A percentile compares a stretch with the other conserved stretches of the same genome.
phyloP scores from a whole-genome alignment of 2,797 vertebrate genomes.

The Aviceda cuculoides region DNA sequence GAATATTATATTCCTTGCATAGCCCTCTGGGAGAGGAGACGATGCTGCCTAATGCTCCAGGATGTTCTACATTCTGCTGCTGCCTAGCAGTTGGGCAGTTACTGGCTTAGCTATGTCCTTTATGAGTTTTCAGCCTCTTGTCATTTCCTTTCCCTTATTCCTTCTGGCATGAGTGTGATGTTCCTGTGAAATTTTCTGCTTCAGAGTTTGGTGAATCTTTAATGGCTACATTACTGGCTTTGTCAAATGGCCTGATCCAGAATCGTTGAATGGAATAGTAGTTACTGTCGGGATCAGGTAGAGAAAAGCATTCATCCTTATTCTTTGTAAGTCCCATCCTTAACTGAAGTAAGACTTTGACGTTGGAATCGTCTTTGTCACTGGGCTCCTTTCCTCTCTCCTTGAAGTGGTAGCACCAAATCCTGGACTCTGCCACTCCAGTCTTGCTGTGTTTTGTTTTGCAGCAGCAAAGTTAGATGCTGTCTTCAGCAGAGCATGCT shows the following conservation, averaged over 20 bases:
- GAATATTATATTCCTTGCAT: not conserved
- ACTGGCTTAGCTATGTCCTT: not conserved
- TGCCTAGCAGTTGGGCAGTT: not conserved
- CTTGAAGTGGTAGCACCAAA: not conserved
- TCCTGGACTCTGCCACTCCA: not conserved
- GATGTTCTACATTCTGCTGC: not conserved
- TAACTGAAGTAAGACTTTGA: not conserved
- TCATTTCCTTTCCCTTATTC: not conserved
- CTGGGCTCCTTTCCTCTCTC: not conserved
- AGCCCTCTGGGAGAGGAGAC: not conserved
- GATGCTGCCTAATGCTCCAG: not conserved
- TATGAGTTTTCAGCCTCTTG: not conserved
- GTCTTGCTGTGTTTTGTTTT: not conserved
- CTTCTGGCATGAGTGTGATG: not conserved
- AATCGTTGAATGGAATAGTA: not conserved
- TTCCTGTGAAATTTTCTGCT: not conserved
- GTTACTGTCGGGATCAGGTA: not conserved
- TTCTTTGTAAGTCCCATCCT: not conserved
- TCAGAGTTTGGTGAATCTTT: not conserved
- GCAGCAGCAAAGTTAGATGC: not conserved
- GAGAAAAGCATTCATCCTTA: not conserved
- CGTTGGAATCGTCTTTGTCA: fast-evolving
- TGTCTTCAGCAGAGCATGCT: not conserved
- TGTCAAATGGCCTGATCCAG: not conserved
- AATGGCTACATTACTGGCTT: not conserved